phyloP scores from a whole-genome alignment of 2,888 invertebrate species.

The Heliconius aoede region DNA sequence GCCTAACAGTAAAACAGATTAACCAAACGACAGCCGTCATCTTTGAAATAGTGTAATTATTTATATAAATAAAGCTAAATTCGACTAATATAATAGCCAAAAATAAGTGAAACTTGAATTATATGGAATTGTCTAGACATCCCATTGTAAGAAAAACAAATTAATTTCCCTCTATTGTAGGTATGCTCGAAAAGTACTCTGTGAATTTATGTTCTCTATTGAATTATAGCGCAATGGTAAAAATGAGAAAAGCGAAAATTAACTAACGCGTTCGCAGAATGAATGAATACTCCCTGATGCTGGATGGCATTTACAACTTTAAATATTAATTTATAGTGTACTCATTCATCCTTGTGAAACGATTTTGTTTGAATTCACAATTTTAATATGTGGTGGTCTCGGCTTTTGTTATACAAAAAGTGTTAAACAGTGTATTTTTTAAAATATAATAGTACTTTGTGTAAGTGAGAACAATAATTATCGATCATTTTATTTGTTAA shows the following conservation, averaged over 20 bases:
- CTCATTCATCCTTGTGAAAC: conserved; percentile 16
- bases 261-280: conserved; percentile 58
- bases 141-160: conserved; percentile 82
- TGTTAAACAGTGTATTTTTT: background rate
- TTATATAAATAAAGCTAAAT: conserved; percentile 63
- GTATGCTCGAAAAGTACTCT: conserved; percentile 72
- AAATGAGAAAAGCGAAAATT: conserved; percentile 68
- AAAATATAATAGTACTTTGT: background rate
- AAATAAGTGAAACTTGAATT: conserved; percentile 82
- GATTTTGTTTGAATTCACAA: conserved; percentile 1
- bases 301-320: conserved; percentile 39
- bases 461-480: no score
- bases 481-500: no score
- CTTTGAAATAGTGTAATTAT: conserved; percentile 61
- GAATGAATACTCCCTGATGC: conserved; percentile 47
- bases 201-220: conserved; percentile 76
- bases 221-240: conserved; percentile 67
- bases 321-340: conserved; percentile 26
- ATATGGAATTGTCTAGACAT: conserved; percentile 81
- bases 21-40: conserved; percentile 47
- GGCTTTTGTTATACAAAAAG: background rate
- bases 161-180: conserved; percentile 77
- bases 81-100: conserved; percentile 72
- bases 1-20: conserved; percentile 1
- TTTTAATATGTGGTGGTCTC: conserved; percentile 10